These are phyloP conservation scores for Agapornis canus DNA, from an alignment of 2,797 vertebrate species.

Conservation along the genomic window DNA sequence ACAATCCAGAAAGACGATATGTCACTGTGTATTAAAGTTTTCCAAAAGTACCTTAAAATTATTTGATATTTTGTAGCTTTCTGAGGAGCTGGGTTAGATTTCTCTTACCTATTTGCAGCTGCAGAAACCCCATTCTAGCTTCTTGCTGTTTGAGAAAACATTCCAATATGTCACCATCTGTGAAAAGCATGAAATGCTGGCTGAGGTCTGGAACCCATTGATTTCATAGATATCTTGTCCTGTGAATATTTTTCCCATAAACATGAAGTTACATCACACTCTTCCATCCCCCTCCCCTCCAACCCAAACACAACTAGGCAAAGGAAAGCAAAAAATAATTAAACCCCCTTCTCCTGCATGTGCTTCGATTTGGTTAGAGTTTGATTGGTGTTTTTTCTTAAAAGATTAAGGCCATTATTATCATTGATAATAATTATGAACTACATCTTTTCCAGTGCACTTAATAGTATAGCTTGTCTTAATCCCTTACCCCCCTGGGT, in stretches of 20 bases:
- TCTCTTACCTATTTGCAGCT: conserved; percentile 68
- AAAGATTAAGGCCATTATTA: conserved; percentile 17
- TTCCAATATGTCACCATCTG: conserved; percentile 73
- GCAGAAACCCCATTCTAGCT: conserved; percentile 64
- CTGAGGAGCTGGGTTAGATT: conserved; percentile 50
- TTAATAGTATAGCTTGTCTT: conserved; percentile 47
- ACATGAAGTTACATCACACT: conserved; percentile 36
- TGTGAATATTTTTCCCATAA: conserved; percentile 54
- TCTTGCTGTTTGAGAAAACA: conserved; percentile 74
- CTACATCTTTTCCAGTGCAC: conserved; percentile 23
- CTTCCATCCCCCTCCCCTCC: background rate
- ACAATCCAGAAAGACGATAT: background rate
- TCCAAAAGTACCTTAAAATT: background rate
- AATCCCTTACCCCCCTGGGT: conserved; percentile 30
- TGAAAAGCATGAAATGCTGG: conserved; percentile 70
- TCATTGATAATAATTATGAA: conserved; percentile 4
- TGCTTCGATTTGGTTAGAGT: background rate
- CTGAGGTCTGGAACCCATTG: conserved; percentile 59
- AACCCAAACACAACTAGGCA: background rate
- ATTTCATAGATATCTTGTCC: conserved; percentile 67
- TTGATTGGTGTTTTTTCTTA: background rate
- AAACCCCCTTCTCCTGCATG: background rate
- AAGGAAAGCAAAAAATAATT: conserved; percentile 11
- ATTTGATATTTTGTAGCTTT: conserved; percentile 22
- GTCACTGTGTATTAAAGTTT: background rate